Percentiles rank a stretch among this genome's conserved stretches.
These are phyloP conservation scores for Takifugu bimaculatus DNA, from an alignment of 2,113 vertebrate genomes.

Conservation along the genomic window DNA sequence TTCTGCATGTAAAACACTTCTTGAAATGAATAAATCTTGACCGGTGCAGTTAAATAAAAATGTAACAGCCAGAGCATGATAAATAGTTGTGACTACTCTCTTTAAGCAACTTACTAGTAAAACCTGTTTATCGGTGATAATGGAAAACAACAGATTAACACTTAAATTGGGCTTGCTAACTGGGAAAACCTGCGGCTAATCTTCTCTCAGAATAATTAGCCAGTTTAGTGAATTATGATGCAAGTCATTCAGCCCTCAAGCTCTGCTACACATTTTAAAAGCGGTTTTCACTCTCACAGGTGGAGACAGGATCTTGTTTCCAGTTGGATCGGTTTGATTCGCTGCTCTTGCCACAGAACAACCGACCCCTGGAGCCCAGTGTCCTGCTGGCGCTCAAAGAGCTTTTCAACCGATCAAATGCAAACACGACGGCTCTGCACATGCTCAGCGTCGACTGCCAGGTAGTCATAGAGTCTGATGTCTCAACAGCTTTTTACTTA, in stretches of 20 bases:
- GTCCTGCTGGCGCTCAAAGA: slow-evolving; percentile 75
- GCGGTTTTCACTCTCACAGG: slow-evolving; percentile 19
- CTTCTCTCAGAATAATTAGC: too few relatives aligned
- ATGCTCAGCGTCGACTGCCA: slow-evolving; percentile 83
- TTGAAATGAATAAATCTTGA: too few relatives aligned
- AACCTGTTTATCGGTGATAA: too few relatives aligned
- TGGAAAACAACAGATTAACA: too few relatives aligned
- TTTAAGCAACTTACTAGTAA: too few relatives aligned
- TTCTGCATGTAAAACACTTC: too few relatives aligned
- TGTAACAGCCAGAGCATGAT: too few relatives aligned
- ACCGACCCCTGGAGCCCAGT: slow-evolving; percentile 79
- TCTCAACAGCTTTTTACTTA: not conserved
- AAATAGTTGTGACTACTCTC: too few relatives aligned
- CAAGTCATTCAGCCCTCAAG: not conserved
- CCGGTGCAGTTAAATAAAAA: too few relatives aligned
- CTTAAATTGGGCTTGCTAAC: too few relatives aligned
- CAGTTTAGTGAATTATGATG: too few relatives aligned
- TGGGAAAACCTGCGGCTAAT: too few relatives aligned
- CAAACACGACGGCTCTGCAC: slow-evolving; percentile 75
- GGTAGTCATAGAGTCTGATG: slow-evolving; percentile 54
- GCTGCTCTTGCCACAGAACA: slow-evolving; percentile 78
- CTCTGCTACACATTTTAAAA: not conserved
- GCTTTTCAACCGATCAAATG: slow-evolving; percentile 72
- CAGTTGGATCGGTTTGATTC: slow-evolving; percentile 72
- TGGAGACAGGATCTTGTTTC: slow-evolving; percentile 72